A percentile compares a stretch with the other conserved stretches of the same genome.
Conservation (phyloP, 1,140 invertebrate genomes). For the Drosophila nikananu region DNA sequence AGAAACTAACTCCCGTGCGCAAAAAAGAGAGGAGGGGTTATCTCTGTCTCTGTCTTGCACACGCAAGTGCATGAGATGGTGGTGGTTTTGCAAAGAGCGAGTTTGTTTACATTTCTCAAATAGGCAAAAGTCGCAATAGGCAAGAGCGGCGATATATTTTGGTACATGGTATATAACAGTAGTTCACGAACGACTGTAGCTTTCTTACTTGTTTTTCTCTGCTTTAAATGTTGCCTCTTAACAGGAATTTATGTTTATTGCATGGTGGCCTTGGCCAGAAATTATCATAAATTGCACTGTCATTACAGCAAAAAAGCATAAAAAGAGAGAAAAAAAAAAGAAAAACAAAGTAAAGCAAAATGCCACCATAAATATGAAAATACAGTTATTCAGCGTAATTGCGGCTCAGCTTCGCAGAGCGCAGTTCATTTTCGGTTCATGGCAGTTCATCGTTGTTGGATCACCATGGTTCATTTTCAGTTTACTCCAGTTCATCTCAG, state of each 20-base stretch:
- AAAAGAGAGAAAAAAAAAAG: background rate
- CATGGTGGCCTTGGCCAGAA: conserved; percentile 69
- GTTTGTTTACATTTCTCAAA: too few relatives aligned
- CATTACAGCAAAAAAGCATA: conserved; percentile 53
- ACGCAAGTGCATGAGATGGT: too few relatives aligned
- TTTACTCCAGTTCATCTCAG: conserved; percentile 38
- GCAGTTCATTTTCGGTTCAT: conserved; percentile 44
- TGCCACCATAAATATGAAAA: conserved; percentile 77
- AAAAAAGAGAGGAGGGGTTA: too few relatives aligned
- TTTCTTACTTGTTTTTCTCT: too few relatives aligned
- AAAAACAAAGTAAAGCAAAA: conserved; percentile 40
- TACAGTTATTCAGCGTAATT: conserved; percentile 44
- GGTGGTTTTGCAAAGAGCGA: too few relatives aligned
- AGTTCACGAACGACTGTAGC: too few relatives aligned
- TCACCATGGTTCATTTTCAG: conserved; percentile 35
- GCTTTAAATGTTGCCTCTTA: conserved; percentile 76
- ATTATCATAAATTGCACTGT: conserved; percentile 80
- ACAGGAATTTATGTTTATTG: conserved; percentile 72
- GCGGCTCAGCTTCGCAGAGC: conserved; percentile 28
- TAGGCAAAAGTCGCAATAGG: too few relatives aligned
- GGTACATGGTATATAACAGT: too few relatives aligned
- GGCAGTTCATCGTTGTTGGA: conserved; percentile 31
- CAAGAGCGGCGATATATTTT: too few relatives aligned
- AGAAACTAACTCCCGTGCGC: too few relatives aligned
- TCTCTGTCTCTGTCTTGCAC: too few relatives aligned